Evolutionary conservation across 2,113 vertebrate species (phyloP), one percentile per base, ranked within the genome.

Genomic region (Dascyllus trimaculatus): DNA sequence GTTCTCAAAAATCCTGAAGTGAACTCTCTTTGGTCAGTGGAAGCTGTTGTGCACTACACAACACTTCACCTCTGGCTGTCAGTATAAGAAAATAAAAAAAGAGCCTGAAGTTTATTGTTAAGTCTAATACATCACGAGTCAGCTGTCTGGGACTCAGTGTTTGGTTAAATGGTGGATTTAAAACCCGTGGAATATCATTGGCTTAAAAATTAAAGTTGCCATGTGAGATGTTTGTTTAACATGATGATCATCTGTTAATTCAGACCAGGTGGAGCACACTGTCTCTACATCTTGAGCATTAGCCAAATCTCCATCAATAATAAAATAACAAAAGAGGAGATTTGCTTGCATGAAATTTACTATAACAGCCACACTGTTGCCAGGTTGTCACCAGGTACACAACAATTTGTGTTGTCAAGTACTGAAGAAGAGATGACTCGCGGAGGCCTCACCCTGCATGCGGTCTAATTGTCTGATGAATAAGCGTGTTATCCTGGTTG

Each of bases 391-490:
- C 61, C 56, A 29, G 43, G 53, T 58, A 54, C 58, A 77, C 35
- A 35, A 54, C 52, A 53, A 58, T 22, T 3, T 61, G 48, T 63
- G 78, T 76, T 77, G 78, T 80, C 49, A 68, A 38, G 48, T 67
- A 65, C 38, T 71, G 53, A 59, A 69, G 35, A 65, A 22, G 38
- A 49, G 48, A 72, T 71, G 72, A 83, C 10, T 81, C 49, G 11
- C 43, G 76, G 71, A 75, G 26, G 66, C 83, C 85, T 83, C 82
- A 59, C 77, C 87, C 77, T 77, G 10, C 24, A 9, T n/a, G 32
- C 35, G 13, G 59, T 72, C 56, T 84, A 78, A 80, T 77, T 85
- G 52, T 14, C 60, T 49, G 74, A 86, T 87, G 82, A 86, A 89
- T 80, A 63, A 75, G 59, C 54, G 49, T 69, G 78, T 78, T 84